phyloP scores from a whole-genome alignment of 2,113 vertebrate genomes.

The Excalfactoria chinensis region DNA sequence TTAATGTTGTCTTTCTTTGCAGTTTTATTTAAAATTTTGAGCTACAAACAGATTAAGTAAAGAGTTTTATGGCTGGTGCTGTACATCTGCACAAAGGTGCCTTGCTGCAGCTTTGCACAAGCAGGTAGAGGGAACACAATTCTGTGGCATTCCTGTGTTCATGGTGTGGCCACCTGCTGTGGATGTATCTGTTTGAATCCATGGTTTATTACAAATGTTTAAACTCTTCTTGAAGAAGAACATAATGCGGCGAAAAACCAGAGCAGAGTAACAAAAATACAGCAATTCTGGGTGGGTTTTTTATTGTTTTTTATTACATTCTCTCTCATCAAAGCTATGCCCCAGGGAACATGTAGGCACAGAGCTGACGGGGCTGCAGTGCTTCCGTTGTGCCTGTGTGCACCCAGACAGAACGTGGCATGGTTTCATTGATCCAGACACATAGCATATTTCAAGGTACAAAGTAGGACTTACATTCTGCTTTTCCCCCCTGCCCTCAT shows the following conservation, averaged over 20 bases:
- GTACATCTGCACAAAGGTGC: not conserved
- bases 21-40: not conserved
- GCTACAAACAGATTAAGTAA: not conserved
- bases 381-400: rapidly evolving
- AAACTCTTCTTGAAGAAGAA: not conserved
- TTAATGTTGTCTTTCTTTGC: not conserved
- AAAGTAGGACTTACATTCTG: not conserved
- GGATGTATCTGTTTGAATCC: not conserved
- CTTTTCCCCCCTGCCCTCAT: not conserved
- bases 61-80: not conserved
- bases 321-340: not conserved
- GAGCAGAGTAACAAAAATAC: not conserved
- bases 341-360: not conserved
- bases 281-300: rapidly evolving
- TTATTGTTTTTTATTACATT: not conserved
- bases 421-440: too few relatives aligned
- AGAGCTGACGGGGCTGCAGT: not conserved
- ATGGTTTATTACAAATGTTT: not conserved
- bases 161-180: not conserved
- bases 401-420: too few relatives aligned
- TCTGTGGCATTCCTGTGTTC: not conserved
- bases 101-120: not conserved
- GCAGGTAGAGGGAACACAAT: not conserved
- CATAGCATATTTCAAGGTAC: not conserved
- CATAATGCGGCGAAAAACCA: not conserved